Conservation (phyloP, 1,140 invertebrate species). For the Coelopa frigida region DNA sequence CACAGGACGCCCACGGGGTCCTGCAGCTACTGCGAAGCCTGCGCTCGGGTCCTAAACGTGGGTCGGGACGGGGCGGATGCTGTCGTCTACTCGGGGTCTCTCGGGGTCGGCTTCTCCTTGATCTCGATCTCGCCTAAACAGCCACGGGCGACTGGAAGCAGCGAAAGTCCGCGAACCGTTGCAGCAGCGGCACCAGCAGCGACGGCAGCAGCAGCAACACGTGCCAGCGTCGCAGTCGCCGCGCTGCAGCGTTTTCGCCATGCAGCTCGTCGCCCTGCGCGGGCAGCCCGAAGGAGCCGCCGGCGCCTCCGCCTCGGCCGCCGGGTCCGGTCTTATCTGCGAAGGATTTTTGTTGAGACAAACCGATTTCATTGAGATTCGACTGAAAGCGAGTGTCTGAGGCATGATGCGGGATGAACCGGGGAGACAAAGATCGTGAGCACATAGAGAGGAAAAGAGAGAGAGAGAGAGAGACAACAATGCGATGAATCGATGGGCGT, state of each 20-base stretch:
- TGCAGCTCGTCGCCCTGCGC: slow-evolving; percentile 7
- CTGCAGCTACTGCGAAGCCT: not conserved
- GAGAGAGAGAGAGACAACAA: too few relatives aligned
- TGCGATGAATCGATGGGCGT: not conserved
- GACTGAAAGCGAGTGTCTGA: slow-evolving; percentile 59
- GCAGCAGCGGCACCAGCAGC: not conserved
- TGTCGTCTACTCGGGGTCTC: not conserved
- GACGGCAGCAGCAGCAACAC: not conserved
- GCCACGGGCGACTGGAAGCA: not conserved
- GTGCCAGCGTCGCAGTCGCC: too few relatives aligned
- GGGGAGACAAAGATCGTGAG: too few relatives aligned
- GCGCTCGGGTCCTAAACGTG: too few relatives aligned
- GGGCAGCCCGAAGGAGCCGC: slow-evolving; percentile 1
- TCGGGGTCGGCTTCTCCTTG: not conserved
- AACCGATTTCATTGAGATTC: slow-evolving; percentile 62
- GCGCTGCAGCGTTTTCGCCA: not conserved
- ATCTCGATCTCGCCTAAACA: not conserved
- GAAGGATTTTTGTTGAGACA: slow-evolving; percentile 60
- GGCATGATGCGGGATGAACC: too few relatives aligned
- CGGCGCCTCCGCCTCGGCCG: not conserved
- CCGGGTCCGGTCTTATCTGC: slow-evolving; percentile 37
- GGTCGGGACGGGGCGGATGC: too few relatives aligned
- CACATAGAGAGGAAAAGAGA: too few relatives aligned
- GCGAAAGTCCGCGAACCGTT: not conserved
- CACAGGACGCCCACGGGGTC: not conserved